phyloP scores from a whole-genome alignment of 2,888 invertebrate genomes.

The Eumerus sabulonum region DNA sequence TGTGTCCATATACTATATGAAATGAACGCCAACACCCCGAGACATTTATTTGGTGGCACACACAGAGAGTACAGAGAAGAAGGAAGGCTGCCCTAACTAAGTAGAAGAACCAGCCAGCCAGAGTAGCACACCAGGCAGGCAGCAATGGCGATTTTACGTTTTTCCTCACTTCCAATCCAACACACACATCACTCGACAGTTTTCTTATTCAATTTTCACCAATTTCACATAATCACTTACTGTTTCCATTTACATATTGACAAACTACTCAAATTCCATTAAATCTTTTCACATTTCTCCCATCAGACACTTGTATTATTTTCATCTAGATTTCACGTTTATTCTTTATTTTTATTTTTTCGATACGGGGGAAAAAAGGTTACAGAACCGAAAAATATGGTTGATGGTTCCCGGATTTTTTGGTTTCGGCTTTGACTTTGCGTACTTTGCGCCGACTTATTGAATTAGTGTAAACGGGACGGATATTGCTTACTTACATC shows the following conservation, averaged over 20 bases:
- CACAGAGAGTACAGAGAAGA: no score
- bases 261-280: conserved; percentile 33
- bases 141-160: conserved; percentile 69
- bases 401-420: conserved; percentile 73
- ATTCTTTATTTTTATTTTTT: no score
- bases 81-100: no score
- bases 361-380: conserved; percentile 63
- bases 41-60: conserved; percentile 67
- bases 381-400: conserved; percentile 71
- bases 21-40: conserved; percentile 72
- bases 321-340: conserved; percentile 51
- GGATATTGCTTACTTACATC: conserved; percentile 13
- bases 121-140: conserved; percentile 48
- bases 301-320: conserved; percentile 58
- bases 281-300: conserved; percentile 42
- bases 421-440: conserved; percentile 68
- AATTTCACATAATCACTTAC: conserved; percentile 52
- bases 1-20: background rate
- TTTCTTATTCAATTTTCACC: conserved; percentile 38
- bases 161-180: conserved; percentile 56
- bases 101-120: no score
- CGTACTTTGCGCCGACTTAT: conserved; percentile 61
- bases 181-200: conserved; percentile 58
- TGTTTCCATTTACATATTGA: conserved; percentile 51
- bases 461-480: conserved; percentile 40